Evolutionary conservation across 2,888 invertebrate species (phyloP).

Genomic region (Rosalia funebris): DNA sequence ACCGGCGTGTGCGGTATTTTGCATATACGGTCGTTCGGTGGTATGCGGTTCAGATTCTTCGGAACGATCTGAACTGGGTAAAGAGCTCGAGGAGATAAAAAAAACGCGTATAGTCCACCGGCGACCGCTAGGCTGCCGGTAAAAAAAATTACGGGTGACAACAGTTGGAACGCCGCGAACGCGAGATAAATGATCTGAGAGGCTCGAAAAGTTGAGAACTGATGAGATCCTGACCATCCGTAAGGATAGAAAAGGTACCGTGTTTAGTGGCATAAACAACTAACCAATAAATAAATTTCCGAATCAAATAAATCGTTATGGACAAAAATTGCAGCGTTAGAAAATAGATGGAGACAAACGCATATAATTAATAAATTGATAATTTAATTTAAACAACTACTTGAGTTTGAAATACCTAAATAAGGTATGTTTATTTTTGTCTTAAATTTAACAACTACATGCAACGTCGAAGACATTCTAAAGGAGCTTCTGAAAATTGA

Average conservation of each 20-base stretch:
- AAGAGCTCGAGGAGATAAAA: slow-evolving; percentile 1
- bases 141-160: slow-evolving; percentile 8
- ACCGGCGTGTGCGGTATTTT: slow-evolving; percentile 18
- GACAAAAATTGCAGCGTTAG: not conserved
- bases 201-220: not conserved
- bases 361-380: no score
- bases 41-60: no score
- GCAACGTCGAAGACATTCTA: no score
- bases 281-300: not conserved
- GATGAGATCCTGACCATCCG: not conserved
- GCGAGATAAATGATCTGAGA: not conserved
- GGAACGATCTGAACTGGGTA: not conserved
- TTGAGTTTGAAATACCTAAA: no score
- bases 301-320: not conserved
- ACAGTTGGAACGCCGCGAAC: not conserved
- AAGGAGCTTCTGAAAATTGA: no score
- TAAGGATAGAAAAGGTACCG: not conserved
- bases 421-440: not conserved
- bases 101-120: not conserved
- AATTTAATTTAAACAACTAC: no score
- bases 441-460: not conserved
- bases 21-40: slow-evolving; percentile 8
- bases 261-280: not conserved
- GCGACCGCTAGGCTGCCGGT: not conserved
- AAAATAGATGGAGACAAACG: no score